phyloP scores from a whole-genome alignment of 2,888 invertebrate genomes.

The Idaea straminata region DNA sequence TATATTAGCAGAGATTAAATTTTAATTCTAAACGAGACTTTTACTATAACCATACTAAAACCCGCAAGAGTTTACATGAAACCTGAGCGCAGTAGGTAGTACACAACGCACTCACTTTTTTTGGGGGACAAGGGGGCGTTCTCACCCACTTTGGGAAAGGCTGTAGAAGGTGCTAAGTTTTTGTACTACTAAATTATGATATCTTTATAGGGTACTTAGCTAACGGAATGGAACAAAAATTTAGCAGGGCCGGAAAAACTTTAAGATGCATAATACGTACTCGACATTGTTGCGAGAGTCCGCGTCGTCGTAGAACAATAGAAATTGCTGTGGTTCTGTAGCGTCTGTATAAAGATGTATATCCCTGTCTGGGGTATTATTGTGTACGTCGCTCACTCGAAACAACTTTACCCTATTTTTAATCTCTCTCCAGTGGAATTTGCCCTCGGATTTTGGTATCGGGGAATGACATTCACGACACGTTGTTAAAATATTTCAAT shows the following conservation, averaged over 20 bases:
- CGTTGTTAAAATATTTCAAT: slow-evolving; percentile 18
- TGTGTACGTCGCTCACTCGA: slow-evolving; percentile 2
- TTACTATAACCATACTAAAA: too few relatives aligned
- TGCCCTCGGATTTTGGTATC: slow-evolving; percentile 14
- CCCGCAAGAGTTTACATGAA: too few relatives aligned
- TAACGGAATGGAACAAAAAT: slow-evolving; percentile 3
- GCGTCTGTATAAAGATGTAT: slow-evolving; percentile 5
- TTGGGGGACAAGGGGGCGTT: too few relatives aligned
- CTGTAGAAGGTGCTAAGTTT: too few relatives aligned
- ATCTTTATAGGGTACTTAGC: too few relatives aligned
- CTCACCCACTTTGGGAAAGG: too few relatives aligned
- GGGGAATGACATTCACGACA: slow-evolving; percentile 17
- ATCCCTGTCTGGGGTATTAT: neutral
- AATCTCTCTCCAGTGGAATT: slow-evolving; percentile 24
- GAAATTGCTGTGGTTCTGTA: slow-evolving; percentile 6
- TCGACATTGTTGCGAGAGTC: slow-evolving; percentile 10
- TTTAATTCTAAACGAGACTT: too few relatives aligned
- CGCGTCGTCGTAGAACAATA: slow-evolving; percentile 11
- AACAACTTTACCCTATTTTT: slow-evolving; percentile 22
- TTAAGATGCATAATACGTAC: slow-evolving; percentile 10
- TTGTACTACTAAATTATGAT: too few relatives aligned
- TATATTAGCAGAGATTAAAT: too few relatives aligned
- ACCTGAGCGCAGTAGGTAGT: too few relatives aligned
- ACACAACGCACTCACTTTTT: too few relatives aligned
- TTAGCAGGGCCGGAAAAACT: slow-evolving; percentile 7